Percentiles rank a stretch among this genome's conserved stretches.
Conservation (phyloP, 2,113 vertebrate species). For the Trogon melanurus region DNA sequence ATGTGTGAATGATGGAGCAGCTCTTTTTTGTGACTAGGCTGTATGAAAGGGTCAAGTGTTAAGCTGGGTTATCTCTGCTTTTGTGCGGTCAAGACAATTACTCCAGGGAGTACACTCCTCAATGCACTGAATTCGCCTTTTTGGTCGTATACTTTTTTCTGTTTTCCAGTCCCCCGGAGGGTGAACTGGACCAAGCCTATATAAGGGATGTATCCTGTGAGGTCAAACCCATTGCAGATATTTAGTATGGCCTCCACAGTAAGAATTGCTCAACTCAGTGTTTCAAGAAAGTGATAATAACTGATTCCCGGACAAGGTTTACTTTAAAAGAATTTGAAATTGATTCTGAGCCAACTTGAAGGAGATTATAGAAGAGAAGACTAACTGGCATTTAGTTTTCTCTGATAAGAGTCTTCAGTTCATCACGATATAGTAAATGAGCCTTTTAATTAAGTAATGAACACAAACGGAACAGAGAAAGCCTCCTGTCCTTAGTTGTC, state of each 20-base stretch:
- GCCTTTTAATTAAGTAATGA: background rate
- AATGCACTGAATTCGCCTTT: background rate
- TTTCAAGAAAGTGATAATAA: background rate
- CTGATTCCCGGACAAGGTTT: background rate
- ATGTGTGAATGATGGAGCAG: background rate
- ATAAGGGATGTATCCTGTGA: background rate
- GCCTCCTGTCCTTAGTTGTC: background rate
- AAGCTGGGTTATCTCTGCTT: background rate
- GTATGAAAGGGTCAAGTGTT: constrained; percentile 16
- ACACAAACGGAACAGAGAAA: background rate
- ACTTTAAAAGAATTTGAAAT: constrained; percentile 22
- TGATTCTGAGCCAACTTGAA: background rate
- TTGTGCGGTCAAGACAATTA: constrained; percentile 39
- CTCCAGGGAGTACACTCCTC: background rate
- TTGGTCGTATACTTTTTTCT: background rate
- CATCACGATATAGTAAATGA: background rate
- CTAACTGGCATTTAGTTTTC: background rate
- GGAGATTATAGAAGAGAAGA: background rate
- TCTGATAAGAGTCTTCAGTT: background rate
- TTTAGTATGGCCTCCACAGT: background rate
- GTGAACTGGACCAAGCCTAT: constrained; percentile 20
- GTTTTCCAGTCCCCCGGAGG: background rate
- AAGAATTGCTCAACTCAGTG: background rate
- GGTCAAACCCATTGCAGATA: constrained; percentile 11
- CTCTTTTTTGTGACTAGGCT: background rate